These are phyloP conservation scores for Pararge aegeria DNA, from an alignment of 1,140 invertebrate species.

Conservation along the genomic window DNA sequence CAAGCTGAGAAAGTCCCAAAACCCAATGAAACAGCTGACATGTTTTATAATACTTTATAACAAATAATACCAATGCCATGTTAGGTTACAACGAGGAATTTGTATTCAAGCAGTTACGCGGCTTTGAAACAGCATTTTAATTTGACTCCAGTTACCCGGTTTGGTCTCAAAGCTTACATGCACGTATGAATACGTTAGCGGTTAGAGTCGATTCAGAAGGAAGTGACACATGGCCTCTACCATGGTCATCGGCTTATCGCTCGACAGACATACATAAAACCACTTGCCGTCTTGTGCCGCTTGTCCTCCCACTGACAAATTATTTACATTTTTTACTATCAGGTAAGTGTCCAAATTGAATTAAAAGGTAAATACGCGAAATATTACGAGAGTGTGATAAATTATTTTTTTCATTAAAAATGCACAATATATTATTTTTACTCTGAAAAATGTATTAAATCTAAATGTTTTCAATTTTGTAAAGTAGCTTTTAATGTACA, in stretches of 20 bases:
- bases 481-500: too few relatives aligned
- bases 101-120: not conserved
- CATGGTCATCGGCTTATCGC: slow-evolving; percentile 33
- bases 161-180: slow-evolving; percentile 3
- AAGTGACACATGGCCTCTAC: slow-evolving; percentile 27
- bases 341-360: not conserved
- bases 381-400: too few relatives aligned
- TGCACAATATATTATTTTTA: too few relatives aligned
- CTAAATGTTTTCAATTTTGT: too few relatives aligned
- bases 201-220: slow-evolving; percentile 23
- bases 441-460: too few relatives aligned
- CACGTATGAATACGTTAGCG: slow-evolving; percentile 11
- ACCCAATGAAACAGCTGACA: not conserved
- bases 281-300: slow-evolving; percentile 18
- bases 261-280: slow-evolving; percentile 18
- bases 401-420: too few relatives aligned
- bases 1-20: too few relatives aligned
- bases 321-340: slow-evolving; percentile 6
- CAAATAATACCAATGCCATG: too few relatives aligned
- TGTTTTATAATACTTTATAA: not conserved
- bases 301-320: slow-evolving; percentile 15
- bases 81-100: not conserved
- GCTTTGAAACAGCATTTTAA: not conserved
- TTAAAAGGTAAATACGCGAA: not conserved
- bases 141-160: not conserved